Conservation (phyloP, 2,888 invertebrate genomes). For the Gymnoscelis rufifasciata region DNA sequence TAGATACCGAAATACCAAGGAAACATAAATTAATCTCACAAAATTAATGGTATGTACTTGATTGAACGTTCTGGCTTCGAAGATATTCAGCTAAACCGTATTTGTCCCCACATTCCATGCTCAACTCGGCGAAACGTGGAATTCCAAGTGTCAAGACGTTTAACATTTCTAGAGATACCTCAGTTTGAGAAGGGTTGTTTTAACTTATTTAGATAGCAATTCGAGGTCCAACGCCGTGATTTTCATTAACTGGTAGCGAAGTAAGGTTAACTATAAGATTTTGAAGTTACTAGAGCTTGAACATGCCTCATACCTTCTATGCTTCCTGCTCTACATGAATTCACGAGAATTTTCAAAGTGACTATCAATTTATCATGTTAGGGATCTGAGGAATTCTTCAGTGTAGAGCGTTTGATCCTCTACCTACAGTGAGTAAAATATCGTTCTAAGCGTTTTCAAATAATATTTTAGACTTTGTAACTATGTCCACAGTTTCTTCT, state of each 20-base stretch:
- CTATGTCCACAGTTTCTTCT: no score
- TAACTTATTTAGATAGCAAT: constrained; percentile 23
- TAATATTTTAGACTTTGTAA: not conserved
- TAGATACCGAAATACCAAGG: constrained; percentile 6
- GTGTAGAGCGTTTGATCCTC: constrained; percentile 8
- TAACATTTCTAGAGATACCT: constrained; percentile 36
- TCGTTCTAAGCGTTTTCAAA: not conserved
- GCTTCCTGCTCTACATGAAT: not conserved
- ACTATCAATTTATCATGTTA: constrained; percentile 7
- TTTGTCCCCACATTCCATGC: constrained; percentile 43
- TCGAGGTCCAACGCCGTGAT: constrained; percentile 22
- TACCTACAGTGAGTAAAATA: not conserved
- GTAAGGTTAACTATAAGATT: not conserved
- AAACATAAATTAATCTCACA: constrained; percentile 15
- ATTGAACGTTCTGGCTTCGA: constrained; percentile 39
- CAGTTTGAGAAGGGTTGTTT: constrained; percentile 35
- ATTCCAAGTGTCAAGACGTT: constrained; percentile 41
- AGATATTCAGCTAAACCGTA: constrained; percentile 38
- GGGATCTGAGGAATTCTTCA: not conserved
- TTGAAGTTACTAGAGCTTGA: constrained; percentile 3
- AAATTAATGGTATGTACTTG: constrained; percentile 22
- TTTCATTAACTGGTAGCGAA: constrained; percentile 8
- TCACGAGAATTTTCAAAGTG: not conserved
- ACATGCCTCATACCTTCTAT: not conserved
- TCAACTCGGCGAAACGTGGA: constrained; percentile 40